Evolutionary conservation across 2,113 vertebrate species (phyloP), one percentile per base, ranked within the genome.

Genomic region (Oreamnos americanus): DNA sequence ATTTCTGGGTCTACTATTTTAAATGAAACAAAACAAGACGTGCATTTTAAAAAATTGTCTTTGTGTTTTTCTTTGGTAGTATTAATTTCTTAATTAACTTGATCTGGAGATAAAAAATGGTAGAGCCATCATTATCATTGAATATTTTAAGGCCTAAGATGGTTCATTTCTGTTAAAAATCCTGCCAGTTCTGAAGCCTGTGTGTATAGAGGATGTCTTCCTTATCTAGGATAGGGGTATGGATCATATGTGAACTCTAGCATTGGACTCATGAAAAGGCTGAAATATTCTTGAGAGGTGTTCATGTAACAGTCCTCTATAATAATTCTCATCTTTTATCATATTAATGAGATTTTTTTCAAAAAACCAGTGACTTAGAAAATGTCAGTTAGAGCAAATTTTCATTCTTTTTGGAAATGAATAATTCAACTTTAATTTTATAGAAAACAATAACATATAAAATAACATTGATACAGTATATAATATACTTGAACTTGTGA

Each of bases 271-370:
- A 79, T 21, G 62, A 96, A 93, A 97, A 86, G 21, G 26, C 71
- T 90, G 49, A 43, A 51, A 3, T 60, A 62, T 93, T 82, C 84
- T 93, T 60, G n/a, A 95, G 87, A 96, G 25, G 7, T 76, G 17
- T 92, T 96, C 23, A 57, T 17, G 8, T 88, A 67, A 39, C 28
- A 49, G 47, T 79, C 7, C 10, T 64, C 67, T 84, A 28, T 81
- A 96, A 81, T 78, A 92, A 87, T 96, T 85, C 43, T 78, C n/a
- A 76, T 87, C 47, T 92, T 94, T 96, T 85, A 81, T 93, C 30
- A 91, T 55, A 62, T 1, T 11, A 74, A 62, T 84, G 13, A 53
- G 33, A 23, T 84, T 67, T 79, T 96, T 45, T 49, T 49, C 1
- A 74, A 94, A 76, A 88, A 89, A 91, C 17, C 45, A 45, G 26